phyloP scores from a whole-genome alignment of 2,797 vertebrate genomes.

The Acanthopagrus latus region DNA sequence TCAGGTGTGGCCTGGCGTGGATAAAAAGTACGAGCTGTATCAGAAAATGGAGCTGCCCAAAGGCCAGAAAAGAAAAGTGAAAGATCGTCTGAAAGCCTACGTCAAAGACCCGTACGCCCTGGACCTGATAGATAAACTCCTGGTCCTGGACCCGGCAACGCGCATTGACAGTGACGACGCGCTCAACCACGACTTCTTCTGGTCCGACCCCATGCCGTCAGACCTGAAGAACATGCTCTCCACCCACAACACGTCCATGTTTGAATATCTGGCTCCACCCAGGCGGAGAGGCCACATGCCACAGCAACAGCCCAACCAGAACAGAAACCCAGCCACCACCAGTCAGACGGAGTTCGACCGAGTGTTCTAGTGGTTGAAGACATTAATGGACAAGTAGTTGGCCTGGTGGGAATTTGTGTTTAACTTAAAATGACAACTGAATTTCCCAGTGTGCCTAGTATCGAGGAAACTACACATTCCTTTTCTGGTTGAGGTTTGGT shows the following conservation, averaged over 20 bases:
- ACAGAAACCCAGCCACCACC: constrained; percentile 93
- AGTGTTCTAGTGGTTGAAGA: constrained; percentile 84
- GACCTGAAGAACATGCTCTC: constrained; percentile 99
- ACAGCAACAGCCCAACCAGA: constrained; percentile 95
- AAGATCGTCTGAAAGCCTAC: constrained; percentile 96
- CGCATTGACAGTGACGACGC: constrained; percentile 96
- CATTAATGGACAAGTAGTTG: not conserved
- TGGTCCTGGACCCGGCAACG: constrained; percentile 94
- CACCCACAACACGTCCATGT: constrained; percentile 98
- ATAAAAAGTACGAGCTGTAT: constrained; percentile 96
- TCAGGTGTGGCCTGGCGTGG: constrained; percentile 95
- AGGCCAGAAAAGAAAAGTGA: constrained; percentile 98
- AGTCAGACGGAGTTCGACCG: constrained; percentile 97
- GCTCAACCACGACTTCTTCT: constrained; percentile 98
- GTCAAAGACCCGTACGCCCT: constrained; percentile 96
- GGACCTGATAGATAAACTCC: constrained; percentile 95
- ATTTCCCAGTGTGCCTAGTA: not conserved
- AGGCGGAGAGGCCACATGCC: constrained; percentile 95
- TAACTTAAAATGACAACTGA: not conserved
- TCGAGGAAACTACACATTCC: constrained; percentile 1
- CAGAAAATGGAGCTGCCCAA: constrained; percentile 98
- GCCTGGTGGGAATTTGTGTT: not conserved
- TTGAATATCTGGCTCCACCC: constrained; percentile 96
- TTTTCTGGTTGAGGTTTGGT: not conserved
- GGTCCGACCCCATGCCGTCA: constrained; percentile 98